These are phyloP conservation scores for Tyto alba DNA, from an alignment of 2,113 vertebrate species.

Conservation along the genomic window DNA sequence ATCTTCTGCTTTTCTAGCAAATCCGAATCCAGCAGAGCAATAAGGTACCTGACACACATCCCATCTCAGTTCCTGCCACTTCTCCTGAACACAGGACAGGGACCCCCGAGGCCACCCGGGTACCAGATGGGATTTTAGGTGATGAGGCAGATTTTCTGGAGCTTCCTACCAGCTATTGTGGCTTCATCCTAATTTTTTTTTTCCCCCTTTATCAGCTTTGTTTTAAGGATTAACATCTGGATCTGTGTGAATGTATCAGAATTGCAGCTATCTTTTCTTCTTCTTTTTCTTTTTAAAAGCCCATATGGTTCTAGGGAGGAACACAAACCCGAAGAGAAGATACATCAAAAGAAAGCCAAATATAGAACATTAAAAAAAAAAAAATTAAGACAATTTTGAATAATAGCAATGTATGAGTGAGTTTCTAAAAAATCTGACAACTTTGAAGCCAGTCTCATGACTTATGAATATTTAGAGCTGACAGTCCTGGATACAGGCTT, in stretches of 20 bases:
- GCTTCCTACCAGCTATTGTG: background rate
- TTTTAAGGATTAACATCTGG: background rate
- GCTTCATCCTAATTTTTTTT: background rate
- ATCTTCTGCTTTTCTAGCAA: background rate
- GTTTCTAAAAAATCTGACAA: background rate
- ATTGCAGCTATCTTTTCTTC: background rate
- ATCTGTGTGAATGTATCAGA: background rate
- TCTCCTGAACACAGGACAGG: rapidly evolving
- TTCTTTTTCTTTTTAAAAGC: background rate
- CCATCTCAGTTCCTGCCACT: background rate
- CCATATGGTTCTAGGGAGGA: background rate
- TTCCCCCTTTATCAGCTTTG: background rate
- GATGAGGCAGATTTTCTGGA: background rate
- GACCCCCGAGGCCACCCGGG: rapidly evolving
- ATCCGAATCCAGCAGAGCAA: background rate
- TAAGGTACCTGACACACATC: rapidly evolving
- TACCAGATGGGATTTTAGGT: background rate
- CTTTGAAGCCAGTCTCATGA: constrained; percentile 12
- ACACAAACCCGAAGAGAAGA: background rate
- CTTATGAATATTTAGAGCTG: constrained; percentile 34
- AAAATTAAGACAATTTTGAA: constrained; percentile 3
- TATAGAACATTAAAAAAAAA: background rate
- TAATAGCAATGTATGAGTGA: background rate
- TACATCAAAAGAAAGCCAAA: constrained; percentile 34
- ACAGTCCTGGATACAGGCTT: background rate